Conservation (phyloP, 2,797 vertebrate species). For the Alauda arvensis region DNA sequence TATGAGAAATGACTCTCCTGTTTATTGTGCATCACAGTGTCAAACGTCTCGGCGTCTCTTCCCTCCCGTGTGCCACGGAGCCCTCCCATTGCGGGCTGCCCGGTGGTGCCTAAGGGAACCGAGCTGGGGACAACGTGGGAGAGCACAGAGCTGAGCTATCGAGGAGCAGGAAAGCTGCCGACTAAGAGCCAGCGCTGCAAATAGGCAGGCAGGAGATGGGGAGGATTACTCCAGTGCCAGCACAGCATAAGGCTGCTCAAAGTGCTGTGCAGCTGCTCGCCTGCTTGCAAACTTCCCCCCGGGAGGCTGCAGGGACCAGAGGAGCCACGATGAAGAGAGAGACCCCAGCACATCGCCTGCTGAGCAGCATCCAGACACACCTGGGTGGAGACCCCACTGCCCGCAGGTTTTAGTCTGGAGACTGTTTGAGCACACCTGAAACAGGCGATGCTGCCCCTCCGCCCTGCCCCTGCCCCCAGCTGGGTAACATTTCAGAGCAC, state of each 20-base stretch:
- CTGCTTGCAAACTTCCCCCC: neutral
- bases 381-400: rapidly evolving
- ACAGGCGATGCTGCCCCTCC: neutral
- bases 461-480: neutral
- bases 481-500: neutral
- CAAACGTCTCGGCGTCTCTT: neutral
- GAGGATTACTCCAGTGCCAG: neutral
- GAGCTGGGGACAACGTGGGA: neutral
- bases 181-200: neutral
- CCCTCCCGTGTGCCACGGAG: neutral
- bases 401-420: neutral
- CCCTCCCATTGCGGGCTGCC: neutral
- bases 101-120: neutral
- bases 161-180: neutral
- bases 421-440: neutral
- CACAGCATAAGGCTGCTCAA: neutral
- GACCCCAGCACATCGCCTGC: neutral
- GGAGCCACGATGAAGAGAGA: neutral
- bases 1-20: slow-evolving; percentile 10
- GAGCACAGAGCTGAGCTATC: neutral
- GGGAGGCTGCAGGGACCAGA: neutral
- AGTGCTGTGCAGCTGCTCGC: neutral
- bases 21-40: neutral
- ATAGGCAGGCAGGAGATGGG: neutral
- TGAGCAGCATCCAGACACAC: neutral